phyloP scores from a whole-genome alignment of 2,888 invertebrate genomes.

The Zaprionus obscuricornis region DNA sequence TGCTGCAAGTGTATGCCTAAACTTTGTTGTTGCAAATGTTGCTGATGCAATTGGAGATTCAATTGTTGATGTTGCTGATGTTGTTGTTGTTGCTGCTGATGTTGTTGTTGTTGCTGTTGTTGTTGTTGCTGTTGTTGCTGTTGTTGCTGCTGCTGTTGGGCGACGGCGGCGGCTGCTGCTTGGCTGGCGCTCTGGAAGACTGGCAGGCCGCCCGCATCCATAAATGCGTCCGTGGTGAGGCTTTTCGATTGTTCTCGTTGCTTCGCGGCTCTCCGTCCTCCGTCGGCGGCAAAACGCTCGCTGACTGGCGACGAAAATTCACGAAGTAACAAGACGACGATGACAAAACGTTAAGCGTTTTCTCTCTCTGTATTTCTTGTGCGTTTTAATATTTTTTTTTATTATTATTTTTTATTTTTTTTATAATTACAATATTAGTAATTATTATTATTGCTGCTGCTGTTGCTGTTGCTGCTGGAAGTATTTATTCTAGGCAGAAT shows the following conservation, averaged over 20 bases:
- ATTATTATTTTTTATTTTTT: not conserved
- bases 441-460: conserved; percentile 3
- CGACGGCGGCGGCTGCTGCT: conserved; percentile 82
- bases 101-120: conserved; percentile 77
- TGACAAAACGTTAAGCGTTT: conserved; percentile 16
- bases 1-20: conserved; percentile 82
- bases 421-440: not conserved
- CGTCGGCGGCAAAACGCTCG: conserved; percentile 70
- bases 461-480: conserved; percentile 4
- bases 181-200: conserved; percentile 84
- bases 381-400: too few species aligned
- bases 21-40: conserved; percentile 61
- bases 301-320: conserved; percentile 70
- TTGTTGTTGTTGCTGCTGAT: conserved; percentile 79
- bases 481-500: conserved; percentile 19
- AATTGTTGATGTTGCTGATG: conserved; percentile 74
- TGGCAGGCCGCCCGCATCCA: conserved; percentile 84
- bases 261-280: conserved; percentile 73
- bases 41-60: conserved; percentile 68
- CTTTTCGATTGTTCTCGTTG: conserved; percentile 68
- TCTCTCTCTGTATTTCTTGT: not conserved
- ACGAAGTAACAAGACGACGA: conserved; percentile 73
- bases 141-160: conserved; percentile 81
- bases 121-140: conserved; percentile 85
- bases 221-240: conserved; percentile 82